Base-by-base conservation (phyloP, 2,888 invertebrate genomes). In the Agonopterix alstromeriana region DNA sequence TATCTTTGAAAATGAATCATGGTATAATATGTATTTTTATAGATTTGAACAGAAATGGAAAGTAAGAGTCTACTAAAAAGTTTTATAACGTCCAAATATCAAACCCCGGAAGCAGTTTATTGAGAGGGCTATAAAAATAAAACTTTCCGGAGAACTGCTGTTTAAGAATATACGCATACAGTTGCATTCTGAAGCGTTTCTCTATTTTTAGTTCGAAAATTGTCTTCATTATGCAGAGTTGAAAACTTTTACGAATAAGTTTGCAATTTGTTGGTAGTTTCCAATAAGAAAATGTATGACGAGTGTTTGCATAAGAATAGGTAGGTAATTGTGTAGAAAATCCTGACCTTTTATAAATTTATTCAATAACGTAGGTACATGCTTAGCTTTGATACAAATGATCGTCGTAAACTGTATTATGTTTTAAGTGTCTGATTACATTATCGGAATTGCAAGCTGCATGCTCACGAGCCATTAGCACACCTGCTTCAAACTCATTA, bases 111-210 rank as follows among this genome's bases (percentile, higher is more conserved):
- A 76, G 67, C 67, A 61, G 63, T 69, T 65, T 66, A 57, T 69
- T 67, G 65, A 64, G 63, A 61, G 58, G 58, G 56, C 57, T 61
- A 66, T 73, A 68, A 72, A 71, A 73, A 59, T 66, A 65, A 62
- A 52, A 47, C 50, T 45, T 48, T 50, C 47, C 47, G 48, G 47
- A 45, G 52, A 51, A 47, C 47, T 50, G 49, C 46, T 52, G 45
- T 47, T 50, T 43, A 54, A 53, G 46, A 48, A 52, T 53, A 52
- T 53, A 51, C 48, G 49, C 44, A 48, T 47, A 45, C 50, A 46
- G 45, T 44, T 9, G 43, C 43, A 43, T 42, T 42, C 42, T 12
- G 10, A 42, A n/a, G 11, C 8, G 42, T 42, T 43, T n/a, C 10
- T 43, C 17, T 43, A 17, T 43, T 8, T 43, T 27, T 43, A 8